These are phyloP conservation scores for Gymnogyps californianus DNA, from an alignment of 2,113 vertebrate genomes.

Conservation along the genomic window DNA sequence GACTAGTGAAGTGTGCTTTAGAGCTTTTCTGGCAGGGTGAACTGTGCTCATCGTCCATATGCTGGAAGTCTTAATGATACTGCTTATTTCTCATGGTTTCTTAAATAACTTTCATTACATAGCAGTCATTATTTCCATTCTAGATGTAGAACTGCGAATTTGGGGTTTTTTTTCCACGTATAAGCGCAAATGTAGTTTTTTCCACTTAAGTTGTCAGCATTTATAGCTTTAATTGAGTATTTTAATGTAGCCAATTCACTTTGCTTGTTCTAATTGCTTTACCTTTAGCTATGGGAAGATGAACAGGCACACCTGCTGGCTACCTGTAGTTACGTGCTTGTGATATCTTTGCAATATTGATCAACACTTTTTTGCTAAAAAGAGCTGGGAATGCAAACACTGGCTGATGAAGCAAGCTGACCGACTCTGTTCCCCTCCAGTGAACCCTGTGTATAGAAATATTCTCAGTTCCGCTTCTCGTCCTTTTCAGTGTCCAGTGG, in stretches of 20 bases:
- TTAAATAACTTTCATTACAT: not conserved
- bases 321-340: not conserved
- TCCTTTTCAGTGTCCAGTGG: not conserved
- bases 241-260: not conserved
- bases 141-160: not conserved
- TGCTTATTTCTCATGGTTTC: not conserved
- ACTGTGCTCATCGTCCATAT: rapidly evolving
- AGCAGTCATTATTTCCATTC: not conserved
- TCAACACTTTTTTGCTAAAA: not conserved
- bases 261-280: not conserved
- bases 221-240: not conserved
- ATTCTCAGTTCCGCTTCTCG: not conserved
- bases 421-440: not conserved
- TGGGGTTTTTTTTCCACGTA: not conserved
- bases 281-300: not conserved
- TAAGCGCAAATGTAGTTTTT: not conserved
- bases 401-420: not conserved
- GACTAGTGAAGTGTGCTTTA: not conserved
- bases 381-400: not conserved
- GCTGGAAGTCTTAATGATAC: not conserved
- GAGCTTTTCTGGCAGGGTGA: not conserved
- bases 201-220: not conserved
- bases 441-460: not conserved
- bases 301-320: not conserved
- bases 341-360: not conserved